Percentiles rank a stretch among this genome's conserved stretches.
Evolutionary conservation across 2,797 vertebrate genomes (phyloP).

Genomic region (Calcarius lapponicus): DNA sequence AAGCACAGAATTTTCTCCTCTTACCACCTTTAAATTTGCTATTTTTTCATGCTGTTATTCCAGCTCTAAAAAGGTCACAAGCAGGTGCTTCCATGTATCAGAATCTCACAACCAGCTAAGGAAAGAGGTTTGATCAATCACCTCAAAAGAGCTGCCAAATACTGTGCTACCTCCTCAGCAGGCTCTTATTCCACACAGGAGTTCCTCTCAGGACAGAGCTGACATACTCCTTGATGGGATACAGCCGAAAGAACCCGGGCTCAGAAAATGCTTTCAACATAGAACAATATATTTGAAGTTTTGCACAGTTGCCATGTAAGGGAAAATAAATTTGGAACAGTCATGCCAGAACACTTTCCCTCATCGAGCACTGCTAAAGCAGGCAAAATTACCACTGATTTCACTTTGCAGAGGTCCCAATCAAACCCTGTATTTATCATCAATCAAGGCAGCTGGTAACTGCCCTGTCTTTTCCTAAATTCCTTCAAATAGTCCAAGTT

Average conservation of each 20-base stretch:
- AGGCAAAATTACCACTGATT: not conserved
- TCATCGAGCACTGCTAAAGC: not conserved
- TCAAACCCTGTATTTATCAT: not conserved
- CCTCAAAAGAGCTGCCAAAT: not conserved
- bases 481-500: not conserved
- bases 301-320: not conserved
- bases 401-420: not conserved
- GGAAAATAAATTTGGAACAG: not conserved
- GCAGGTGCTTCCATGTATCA: not conserved
- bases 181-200: not conserved
- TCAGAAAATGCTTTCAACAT: not conserved
- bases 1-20: not conserved
- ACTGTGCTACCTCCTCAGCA: not conserved
- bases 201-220: not conserved
- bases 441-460: not conserved
- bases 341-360: not conserved
- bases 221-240: not conserved
- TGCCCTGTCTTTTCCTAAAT: not conserved
- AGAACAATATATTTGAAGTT: not conserved
- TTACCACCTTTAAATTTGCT: not conserved
- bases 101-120: not conserved
- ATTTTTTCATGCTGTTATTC: not conserved
- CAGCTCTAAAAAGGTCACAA: not conserved
- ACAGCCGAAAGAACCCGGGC: accelerated
- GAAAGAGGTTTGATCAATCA: not conserved